Evolutionary conservation across 2,888 invertebrate genomes (phyloP).

Genomic region (Branchinecta sandiegonensis): DNA sequence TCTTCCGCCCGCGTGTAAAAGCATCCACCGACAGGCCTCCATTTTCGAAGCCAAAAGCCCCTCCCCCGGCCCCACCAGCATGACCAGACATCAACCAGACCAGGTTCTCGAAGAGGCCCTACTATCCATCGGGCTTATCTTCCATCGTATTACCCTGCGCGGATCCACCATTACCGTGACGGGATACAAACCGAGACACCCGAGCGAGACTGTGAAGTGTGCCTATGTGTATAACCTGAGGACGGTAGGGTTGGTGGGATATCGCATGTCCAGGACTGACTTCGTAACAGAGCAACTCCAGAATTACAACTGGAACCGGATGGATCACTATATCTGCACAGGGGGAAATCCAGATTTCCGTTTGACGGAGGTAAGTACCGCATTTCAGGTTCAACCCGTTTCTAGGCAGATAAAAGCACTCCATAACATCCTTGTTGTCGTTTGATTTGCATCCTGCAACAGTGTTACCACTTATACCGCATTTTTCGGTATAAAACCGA

Average conservation of each 20-base stretch:
- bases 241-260: slow-evolving; percentile 78
- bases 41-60: slow-evolving; percentile 16
- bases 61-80: slow-evolving; percentile 29
- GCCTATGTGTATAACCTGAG: slow-evolving; percentile 83
- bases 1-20: slow-evolving; percentile 34
- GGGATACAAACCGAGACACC: slow-evolving; percentile 85
- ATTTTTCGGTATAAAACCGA: too few species aligned
- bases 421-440: too few species aligned
- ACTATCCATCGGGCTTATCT: slow-evolving; percentile 84
- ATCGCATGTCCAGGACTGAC: slow-evolving; percentile 85
- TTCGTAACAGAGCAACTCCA: slow-evolving; percentile 89
- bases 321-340: slow-evolving; percentile 92
- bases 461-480: too few species aligned
- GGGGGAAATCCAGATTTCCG: slow-evolving; percentile 82
- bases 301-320: slow-evolving; percentile 93
- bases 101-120: slow-evolving; percentile 53
- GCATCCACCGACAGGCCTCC: background rate
- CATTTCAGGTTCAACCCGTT: too few species aligned
- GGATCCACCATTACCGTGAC: slow-evolving; percentile 87
- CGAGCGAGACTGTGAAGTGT: slow-evolving; percentile 80
- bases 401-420: too few species aligned
- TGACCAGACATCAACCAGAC: slow-evolving; percentile 6
- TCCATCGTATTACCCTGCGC: slow-evolving; percentile 72
- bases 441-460: too few species aligned
- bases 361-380: slow-evolving; percentile 54